Conservation (phyloP, 2,888 invertebrate species). For the Parapristionchus giblindavisi region DNA sequence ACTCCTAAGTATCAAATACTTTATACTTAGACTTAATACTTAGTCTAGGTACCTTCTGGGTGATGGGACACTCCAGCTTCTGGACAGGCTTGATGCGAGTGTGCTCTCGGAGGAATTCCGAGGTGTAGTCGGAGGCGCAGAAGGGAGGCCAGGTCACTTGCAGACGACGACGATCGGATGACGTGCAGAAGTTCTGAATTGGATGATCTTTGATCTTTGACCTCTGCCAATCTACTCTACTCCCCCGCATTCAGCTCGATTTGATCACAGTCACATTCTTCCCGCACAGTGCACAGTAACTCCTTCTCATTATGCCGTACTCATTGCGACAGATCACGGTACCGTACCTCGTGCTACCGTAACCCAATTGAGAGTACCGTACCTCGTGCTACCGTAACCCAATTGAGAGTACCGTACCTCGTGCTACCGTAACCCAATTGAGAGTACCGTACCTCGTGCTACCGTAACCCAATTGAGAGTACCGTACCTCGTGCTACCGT, state of each 20-base stretch:
- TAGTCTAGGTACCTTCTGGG: slow-evolving; percentile 38
- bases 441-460: background rate
- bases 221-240: no score
- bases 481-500: background rate
- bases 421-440: slow-evolving; percentile 39
- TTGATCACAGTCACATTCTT: no score
- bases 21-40: background rate
- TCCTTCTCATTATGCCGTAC: no score
- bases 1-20: background rate
- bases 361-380: no score
- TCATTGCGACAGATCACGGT: no score
- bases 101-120: slow-evolving; percentile 56
- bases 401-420: slow-evolving; percentile 32
- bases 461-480: background rate
- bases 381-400: background rate
- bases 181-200: slow-evolving; percentile 44
- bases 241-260: no score
- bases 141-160: slow-evolving; percentile 59
- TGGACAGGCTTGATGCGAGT: slow-evolving; percentile 42
- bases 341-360: background rate
- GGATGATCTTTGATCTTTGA: no score
- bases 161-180: slow-evolving; percentile 38
- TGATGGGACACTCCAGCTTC: slow-evolving; percentile 37
- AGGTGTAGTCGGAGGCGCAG: slow-evolving; percentile 51
- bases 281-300: no score